A percentile compares a stretch with the other conserved stretches of the same genome.
These are phyloP conservation scores for Campylomormyrus tamandua DNA, from an alignment of 2,113 vertebrate genomes.

Conservation along the genomic window DNA sequence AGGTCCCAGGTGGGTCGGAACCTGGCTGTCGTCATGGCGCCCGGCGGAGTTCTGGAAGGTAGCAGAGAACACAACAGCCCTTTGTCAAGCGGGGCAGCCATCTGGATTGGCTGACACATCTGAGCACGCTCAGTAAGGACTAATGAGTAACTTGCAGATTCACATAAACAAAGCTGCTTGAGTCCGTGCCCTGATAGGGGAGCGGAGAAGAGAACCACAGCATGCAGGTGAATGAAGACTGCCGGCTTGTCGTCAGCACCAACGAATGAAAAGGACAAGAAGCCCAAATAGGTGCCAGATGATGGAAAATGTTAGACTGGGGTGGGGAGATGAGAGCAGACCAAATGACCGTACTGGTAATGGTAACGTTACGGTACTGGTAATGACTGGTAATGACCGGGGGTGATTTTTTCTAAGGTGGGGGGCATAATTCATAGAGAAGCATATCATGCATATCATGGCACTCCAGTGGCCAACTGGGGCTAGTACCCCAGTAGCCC, in stretches of 20 bases:
- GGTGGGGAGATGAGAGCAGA: not conserved
- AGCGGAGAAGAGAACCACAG: not conserved
- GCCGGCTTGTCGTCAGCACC: too few relatives aligned
- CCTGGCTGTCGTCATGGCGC: conserved; percentile 87
- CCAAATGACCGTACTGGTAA: not conserved
- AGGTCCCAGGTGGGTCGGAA: conserved; percentile 94
- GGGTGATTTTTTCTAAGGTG: not conserved
- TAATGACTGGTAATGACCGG: not conserved
- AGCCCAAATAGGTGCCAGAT: not conserved
- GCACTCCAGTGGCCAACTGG: not conserved
- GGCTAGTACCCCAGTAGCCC: not conserved
- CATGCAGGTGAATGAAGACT: not conserved
- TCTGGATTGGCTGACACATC: not conserved
- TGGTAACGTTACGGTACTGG: not conserved
- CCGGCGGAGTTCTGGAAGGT: conserved; percentile 59
- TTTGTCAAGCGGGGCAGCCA: not conserved
- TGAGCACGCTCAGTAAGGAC: not conserved
- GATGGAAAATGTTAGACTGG: not conserved
- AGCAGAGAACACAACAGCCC: conserved; percentile 13
- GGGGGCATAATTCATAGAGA: not conserved
- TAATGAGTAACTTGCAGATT: not conserved
- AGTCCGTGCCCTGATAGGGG: not conserved
- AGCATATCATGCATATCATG: not conserved
- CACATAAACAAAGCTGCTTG: not conserved
- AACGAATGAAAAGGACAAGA: not conserved